phyloP scores from a whole-genome alignment of 53 echinoderm and acorn worm species.

The Stichopus horrens region DNA sequence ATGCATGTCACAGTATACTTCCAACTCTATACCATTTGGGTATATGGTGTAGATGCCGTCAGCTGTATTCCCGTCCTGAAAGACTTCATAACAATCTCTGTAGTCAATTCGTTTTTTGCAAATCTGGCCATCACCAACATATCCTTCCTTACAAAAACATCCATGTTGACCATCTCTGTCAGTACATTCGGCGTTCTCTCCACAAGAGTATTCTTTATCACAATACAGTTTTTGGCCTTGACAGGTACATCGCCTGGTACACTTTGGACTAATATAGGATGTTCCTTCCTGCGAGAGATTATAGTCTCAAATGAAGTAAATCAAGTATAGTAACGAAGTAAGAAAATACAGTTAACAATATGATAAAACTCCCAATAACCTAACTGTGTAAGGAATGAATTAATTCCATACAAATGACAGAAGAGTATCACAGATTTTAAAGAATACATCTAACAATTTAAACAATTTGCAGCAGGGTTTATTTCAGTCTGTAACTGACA shows the following conservation, averaged over 20 bases:
- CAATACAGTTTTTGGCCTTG: not conserved
- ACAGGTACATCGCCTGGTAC: not conserved
- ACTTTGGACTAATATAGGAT: not conserved
- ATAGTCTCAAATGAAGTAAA: too few species aligned
- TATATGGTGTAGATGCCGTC: slow-evolving; percentile 28
- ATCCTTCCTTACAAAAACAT: not conserved
- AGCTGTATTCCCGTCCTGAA: not conserved
- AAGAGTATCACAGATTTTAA: too few species aligned
- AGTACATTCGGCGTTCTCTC: slow-evolving; percentile 6
- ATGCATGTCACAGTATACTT: slow-evolving; percentile 14
- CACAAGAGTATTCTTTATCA: not conserved
- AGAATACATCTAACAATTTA: too few species aligned
- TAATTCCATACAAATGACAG: too few species aligned
- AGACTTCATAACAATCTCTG: slow-evolving; percentile 1
- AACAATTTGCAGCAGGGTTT: too few species aligned
- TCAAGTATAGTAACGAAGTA: too few species aligned
- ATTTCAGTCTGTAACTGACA: too few species aligned
- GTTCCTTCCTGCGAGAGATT: not conserved
- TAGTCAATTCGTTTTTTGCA: not conserved
- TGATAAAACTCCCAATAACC: not conserved
- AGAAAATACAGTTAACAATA: too few species aligned
- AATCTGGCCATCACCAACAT: slow-evolving; percentile 4
- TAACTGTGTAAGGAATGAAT: too few species aligned
- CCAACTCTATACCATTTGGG: not conserved
- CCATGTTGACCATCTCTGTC: not conserved